Percentiles rank a stretch among this genome's conserved stretches.
Conservation (phyloP, 2,888 invertebrate species). For the Aricia artaxerxes region DNA sequence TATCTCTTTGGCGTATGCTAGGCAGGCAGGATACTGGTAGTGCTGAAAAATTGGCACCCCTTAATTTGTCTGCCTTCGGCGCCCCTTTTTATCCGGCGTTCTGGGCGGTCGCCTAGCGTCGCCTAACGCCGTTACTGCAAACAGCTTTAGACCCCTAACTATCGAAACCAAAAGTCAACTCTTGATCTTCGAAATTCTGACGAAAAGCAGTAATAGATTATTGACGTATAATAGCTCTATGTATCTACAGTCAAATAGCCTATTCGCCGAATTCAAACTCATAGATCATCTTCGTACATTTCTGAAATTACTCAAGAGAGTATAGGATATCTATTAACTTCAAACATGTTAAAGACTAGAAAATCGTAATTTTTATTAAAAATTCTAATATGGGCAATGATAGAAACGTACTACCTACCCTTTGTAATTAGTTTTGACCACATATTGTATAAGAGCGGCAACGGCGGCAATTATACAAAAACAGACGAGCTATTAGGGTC, state of each 20-base stretch:
- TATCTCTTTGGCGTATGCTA: too few relatives aligned
- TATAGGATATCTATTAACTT: neutral
- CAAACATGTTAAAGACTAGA: neutral
- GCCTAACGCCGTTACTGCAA: too few relatives aligned
- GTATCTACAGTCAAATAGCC: neutral
- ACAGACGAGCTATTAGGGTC: slow-evolving; percentile 9
- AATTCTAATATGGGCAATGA: neutral
- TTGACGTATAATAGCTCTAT: neutral
- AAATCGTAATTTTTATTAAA: neutral
- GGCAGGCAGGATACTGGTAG: too few relatives aligned
- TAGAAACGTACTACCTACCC: neutral
- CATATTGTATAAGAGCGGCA: neutral
- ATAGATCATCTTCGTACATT: neutral
- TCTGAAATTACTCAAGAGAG: neutral
- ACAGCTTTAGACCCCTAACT: too few relatives aligned
- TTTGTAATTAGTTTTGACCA: slow-evolving; percentile 19
- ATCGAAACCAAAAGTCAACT: neutral
- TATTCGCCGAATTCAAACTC: neutral
- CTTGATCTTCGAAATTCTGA: neutral
- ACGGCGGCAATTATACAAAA: slow-evolving; percentile 2
- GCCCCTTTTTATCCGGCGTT: too few relatives aligned
- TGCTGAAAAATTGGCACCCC: too few relatives aligned
- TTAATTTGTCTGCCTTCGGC: too few relatives aligned
- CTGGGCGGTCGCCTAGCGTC: too few relatives aligned
- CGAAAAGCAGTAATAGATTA: neutral